Conservation (phyloP, 2,797 vertebrate genomes). For the Oreochromis mossambicus region DNA sequence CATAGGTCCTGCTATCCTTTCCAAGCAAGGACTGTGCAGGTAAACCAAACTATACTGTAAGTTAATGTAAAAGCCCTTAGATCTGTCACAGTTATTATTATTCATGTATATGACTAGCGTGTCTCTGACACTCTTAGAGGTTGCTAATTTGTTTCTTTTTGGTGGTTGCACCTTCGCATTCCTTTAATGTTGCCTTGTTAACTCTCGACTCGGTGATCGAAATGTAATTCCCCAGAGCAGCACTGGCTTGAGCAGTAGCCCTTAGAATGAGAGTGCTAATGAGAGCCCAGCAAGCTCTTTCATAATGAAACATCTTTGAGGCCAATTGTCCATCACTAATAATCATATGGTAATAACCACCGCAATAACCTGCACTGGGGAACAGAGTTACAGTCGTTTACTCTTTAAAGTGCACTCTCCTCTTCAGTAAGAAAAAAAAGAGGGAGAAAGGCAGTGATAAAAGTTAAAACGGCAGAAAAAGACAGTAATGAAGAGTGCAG, state of each 20-base stretch:
- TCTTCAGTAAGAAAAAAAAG: not conserved
- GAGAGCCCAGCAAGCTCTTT: slow-evolving; percentile 74
- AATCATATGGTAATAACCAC: slow-evolving; percentile 76
- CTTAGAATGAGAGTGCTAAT: slow-evolving; percentile 66
- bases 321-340: slow-evolving; percentile 80
- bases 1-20: slow-evolving; percentile 4
- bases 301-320: slow-evolving; percentile 76
- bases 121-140: slow-evolving; percentile 41
- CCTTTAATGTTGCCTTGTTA: slow-evolving; percentile 73
- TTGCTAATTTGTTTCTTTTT: slow-evolving; percentile 61
- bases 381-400: slow-evolving; percentile 48
- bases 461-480: slow-evolving; percentile 19
- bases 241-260: slow-evolving; percentile 55
- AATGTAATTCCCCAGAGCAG: slow-evolving; percentile 63
- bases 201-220: slow-evolving; percentile 56
- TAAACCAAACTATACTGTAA: slow-evolving; percentile 27
- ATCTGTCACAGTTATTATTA: slow-evolving; percentile 7
- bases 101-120: slow-evolving; percentile 46
- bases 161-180: slow-evolving; percentile 55
- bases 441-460: not conserved
- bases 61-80: slow-evolving; percentile 25
- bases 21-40: slow-evolving; percentile 29
- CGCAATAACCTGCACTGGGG: slow-evolving; percentile 44
- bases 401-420: slow-evolving; percentile 29
- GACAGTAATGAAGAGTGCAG: slow-evolving; percentile 3